phyloP scores from a whole-genome alignment of 1,140 invertebrate genomes.

The Drosophila nigrodunni region DNA sequence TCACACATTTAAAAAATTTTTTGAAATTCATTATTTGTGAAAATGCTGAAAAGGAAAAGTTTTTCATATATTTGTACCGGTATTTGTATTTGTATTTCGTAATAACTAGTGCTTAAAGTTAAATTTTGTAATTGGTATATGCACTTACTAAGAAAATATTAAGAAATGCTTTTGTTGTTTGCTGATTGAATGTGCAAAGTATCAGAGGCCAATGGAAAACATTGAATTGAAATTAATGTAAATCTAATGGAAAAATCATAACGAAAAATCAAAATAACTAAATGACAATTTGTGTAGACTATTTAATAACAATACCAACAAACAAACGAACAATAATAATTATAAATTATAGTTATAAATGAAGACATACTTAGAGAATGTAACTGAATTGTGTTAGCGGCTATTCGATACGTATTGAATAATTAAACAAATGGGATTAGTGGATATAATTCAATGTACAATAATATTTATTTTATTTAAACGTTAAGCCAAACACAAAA shows the following conservation, averaged over 20 bases:
- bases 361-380: conserved; percentile 67
- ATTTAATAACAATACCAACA: conserved; percentile 55
- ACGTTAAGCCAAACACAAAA: background rate
- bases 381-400: conserved; percentile 47
- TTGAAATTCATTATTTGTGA: conserved; percentile 43
- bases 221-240: conserved; percentile 26
- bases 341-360: conserved; percentile 73
- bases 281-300: conserved; percentile 73
- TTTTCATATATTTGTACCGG: conserved; percentile 49
- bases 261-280: conserved; percentile 47
- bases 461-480: conserved; percentile 8
- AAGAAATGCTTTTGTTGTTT: conserved; percentile 70
- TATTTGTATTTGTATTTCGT: conserved; percentile 46
- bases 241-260: conserved; percentile 18
- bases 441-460: conserved; percentile 14
- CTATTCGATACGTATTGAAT: conserved; percentile 20
- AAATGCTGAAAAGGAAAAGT: conserved; percentile 42
- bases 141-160: background rate
- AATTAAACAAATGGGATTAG: conserved; percentile 36
- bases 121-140: conserved; percentile 44
- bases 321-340: conserved; percentile 74
- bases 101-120: conserved; percentile 55
- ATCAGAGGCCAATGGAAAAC: conserved; percentile 29
- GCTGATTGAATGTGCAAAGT: conserved; percentile 42
- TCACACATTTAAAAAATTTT: conserved; percentile 15